Evolutionary conservation across 2,113 vertebrate species (phyloP), one percentile per base, ranked within the genome.

Genomic region (Sterrhoptilus dennistouni): DNA sequence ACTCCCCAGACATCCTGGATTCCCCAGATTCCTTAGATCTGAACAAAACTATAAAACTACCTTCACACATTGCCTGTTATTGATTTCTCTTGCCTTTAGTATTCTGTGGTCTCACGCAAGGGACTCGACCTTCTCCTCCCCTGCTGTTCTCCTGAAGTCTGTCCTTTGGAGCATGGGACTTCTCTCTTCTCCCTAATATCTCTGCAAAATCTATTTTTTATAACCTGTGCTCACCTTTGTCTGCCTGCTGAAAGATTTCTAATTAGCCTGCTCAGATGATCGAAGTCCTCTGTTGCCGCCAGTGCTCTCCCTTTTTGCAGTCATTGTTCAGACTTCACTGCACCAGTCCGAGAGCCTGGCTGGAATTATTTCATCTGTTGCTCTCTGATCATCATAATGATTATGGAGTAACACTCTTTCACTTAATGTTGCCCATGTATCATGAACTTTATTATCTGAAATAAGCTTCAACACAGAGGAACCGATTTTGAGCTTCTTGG

Each of bases 231-330:
- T 88, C 89, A 88, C 75, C 59, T 92, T 40, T 83, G 54, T 45
- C 36, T 93, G 68, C 23, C 71, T 74, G 50, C 75, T 92, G 59
- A 83, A 91, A 88, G 81, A 68, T 47, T 96, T 88, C 79, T 90
- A 92, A 94, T 94, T 93, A 90, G 63, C 53, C 83, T 31, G 56
- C 76, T 69, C 0, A 0, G 59, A 85, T 77, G 85, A 88, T 61
- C 4, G 2, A 91, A 70, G 54, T 57, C 42, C 71, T 88, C 23
- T 54, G 45, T 19, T 88, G 79, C 45, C n/a, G 31, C 47, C 59
- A 54, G 57, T 7, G 36, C 89, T 87, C 78, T 72, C 17, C 66
- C 63, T 94, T 80, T 60, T 60, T 1, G 2, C 75, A 80, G 86
- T 38, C 71, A 66, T 38, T 5, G 3, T 35, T 95, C 90, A 86